Evolutionary conservation across 1,140 invertebrate genomes (phyloP).

Genomic region (Bicyclus anynana): DNA sequence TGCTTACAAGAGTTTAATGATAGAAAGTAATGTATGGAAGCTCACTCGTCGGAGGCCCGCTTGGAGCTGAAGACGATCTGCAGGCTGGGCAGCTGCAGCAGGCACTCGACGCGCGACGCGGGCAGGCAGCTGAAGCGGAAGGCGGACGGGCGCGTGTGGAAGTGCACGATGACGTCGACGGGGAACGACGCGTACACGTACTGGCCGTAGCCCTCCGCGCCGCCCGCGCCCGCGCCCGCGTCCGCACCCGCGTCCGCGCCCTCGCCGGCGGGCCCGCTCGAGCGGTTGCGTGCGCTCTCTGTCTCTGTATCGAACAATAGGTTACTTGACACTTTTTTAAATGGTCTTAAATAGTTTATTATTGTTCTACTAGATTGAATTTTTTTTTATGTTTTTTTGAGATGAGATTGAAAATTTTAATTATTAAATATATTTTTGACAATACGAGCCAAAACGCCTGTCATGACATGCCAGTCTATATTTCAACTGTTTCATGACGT

Average conservation of each 20-base stretch:
- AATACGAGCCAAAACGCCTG: too few relatives aligned
- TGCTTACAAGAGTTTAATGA: too few relatives aligned
- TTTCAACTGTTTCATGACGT: too few relatives aligned
- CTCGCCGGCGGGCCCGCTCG: conserved; percentile 41
- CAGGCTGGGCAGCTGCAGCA: conserved; percentile 96
- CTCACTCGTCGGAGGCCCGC: conserved; percentile 85
- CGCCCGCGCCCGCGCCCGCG: conserved; percentile 38
- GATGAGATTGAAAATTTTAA: too few relatives aligned
- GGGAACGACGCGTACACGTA: conserved; percentile 96
- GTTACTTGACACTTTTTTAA: too few relatives aligned
- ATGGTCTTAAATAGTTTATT: too few relatives aligned
- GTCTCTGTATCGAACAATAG: conserved; percentile 23
- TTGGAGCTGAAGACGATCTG: conserved; percentile 96
- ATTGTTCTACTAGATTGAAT: too few relatives aligned
- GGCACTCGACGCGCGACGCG: conserved; percentile 96
- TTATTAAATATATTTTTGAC: too few relatives aligned
- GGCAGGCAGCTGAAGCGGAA: conserved; percentile 97
- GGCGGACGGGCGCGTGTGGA: conserved; percentile 97
- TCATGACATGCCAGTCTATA: too few relatives aligned
- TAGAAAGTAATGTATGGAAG: conserved; percentile 1
- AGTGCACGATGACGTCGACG: conserved; percentile 98
- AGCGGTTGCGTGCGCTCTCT: conserved; percentile 31
- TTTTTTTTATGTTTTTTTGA: too few relatives aligned
- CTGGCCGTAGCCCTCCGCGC: conserved; percentile 77
- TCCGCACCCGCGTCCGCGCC: conserved; percentile 10